A percentile compares a stretch with the other conserved stretches of the same genome.
These are phyloP conservation scores for Cephus nigrinus DNA, from an alignment of 2,888 invertebrate genomes.

Conservation along the genomic window DNA sequence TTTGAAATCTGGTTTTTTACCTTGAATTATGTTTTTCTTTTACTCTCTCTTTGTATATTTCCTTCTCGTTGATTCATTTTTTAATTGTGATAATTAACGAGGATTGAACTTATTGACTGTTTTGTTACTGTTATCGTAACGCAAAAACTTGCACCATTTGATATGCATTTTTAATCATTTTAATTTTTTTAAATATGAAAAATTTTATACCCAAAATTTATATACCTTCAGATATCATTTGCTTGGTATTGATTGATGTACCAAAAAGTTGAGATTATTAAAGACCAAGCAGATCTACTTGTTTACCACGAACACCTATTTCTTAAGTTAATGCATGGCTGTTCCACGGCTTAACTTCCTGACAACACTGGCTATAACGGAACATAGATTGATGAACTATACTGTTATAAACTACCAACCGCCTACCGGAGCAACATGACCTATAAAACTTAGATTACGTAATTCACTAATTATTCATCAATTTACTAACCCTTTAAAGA, in stretches of 20 bases:
- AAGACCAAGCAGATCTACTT: neutral
- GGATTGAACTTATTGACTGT: neutral
- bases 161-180: neutral
- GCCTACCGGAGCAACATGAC: neutral
- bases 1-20: conserved; percentile 41
- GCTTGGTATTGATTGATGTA: neutral
- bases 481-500: neutral
- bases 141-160: neutral
- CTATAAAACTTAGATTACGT: neutral
- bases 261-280: neutral
- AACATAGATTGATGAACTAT: neutral
- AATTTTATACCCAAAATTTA: neutral
- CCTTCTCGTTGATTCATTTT: neutral
- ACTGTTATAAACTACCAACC: neutral
- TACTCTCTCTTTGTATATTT: neutral
- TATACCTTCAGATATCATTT: neutral
- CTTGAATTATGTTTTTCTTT: neutral
- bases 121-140: neutral
- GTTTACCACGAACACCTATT: neutral
- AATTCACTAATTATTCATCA: neutral
- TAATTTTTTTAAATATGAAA: neutral
- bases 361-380: neutral
- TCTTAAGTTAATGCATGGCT: no score
- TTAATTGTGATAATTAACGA: neutral
- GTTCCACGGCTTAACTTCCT: neutral